A percentile compares a stretch with the other conserved stretches of the same genome.
phyloP scores from a whole-genome alignment of 2,113 vertebrate species.

The Oophaga pumilio region DNA sequence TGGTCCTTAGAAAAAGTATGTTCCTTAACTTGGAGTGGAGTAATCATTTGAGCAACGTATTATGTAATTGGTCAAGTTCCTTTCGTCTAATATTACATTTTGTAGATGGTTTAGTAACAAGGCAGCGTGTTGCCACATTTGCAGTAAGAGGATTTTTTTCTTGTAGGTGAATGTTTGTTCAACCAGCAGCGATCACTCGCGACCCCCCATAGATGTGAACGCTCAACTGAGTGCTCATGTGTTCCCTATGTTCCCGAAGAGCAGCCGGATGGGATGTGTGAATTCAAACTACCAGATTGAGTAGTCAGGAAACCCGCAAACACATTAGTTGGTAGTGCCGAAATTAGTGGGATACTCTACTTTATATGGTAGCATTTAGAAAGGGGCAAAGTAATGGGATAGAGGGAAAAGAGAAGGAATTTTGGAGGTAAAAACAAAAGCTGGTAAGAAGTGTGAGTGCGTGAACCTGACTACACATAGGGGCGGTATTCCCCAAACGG shows the following conservation, averaged over 20 bases:
- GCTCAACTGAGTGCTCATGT: too few species aligned
- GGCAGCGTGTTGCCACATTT: neutral
- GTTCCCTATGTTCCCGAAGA: too few species aligned
- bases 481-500: neutral
- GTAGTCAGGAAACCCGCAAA: too few species aligned
- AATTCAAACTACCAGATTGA: too few species aligned
- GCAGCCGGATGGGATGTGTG: too few species aligned
- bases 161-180: too few species aligned
- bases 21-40: neutral
- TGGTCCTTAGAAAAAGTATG: neutral
- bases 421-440: too few species aligned
- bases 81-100: neutral
- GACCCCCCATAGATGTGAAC: too few species aligned
- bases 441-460: neutral
- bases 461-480: neutral
- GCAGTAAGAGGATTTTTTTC: neutral
- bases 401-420: too few species aligned
- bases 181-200: too few species aligned
- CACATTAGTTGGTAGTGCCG: too few species aligned
- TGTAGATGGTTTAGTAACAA: neutral
- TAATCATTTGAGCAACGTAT: neutral
- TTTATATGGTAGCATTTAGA: neutral
- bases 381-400: neutral
- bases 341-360: too few species aligned
- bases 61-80: neutral